Conservation (phyloP, 2,113 vertebrate species). For the Amazona guildingii region DNA sequence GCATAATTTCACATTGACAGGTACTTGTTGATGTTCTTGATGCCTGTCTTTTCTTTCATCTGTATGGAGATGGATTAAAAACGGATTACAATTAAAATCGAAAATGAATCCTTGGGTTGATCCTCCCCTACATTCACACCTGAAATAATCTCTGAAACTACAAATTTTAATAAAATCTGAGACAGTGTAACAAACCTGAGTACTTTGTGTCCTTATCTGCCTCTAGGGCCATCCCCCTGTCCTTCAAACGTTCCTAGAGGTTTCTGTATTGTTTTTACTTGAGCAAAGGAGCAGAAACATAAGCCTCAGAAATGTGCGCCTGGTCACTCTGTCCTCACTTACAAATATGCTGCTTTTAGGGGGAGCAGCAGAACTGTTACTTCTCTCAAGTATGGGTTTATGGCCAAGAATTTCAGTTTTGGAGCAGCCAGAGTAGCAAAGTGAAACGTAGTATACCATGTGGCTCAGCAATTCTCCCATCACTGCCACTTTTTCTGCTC, state of each 20-base stretch:
- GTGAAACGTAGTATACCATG: background rate
- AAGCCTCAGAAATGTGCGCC: background rate
- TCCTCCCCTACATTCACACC: background rate
- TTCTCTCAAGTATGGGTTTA: background rate
- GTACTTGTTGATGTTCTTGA: background rate
- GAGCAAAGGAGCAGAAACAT: background rate
- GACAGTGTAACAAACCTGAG: background rate
- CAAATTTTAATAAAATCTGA: background rate
- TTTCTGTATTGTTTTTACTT: background rate
- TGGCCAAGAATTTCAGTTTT: background rate
- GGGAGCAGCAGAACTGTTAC: background rate
- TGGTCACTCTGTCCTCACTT: background rate
- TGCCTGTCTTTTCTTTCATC: background rate
- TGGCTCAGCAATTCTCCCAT: background rate
- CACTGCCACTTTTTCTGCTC: background rate
- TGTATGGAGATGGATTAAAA: background rate
- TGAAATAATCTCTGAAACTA: background rate
- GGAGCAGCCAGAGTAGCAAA: background rate
- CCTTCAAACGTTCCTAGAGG: accelerated
- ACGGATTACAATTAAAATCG: background rate
- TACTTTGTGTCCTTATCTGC: background rate
- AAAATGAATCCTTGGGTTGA: background rate
- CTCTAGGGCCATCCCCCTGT: background rate
- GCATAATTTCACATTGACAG: background rate
- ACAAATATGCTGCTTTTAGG: background rate